phyloP scores from a whole-genome alignment of 92 coral and sea anemone genomes.

The Porites rus region DNA sequence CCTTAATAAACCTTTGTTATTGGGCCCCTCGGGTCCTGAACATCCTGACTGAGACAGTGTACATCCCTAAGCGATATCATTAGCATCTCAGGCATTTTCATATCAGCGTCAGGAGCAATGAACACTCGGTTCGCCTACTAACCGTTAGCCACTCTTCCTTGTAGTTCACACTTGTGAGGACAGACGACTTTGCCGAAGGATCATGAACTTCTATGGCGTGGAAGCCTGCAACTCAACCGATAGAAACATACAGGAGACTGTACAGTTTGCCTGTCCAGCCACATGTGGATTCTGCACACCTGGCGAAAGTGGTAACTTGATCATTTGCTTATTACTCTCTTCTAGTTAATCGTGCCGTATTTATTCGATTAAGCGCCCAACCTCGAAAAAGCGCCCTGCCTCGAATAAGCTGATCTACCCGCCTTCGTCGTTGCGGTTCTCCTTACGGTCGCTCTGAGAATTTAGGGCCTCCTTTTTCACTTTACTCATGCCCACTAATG shows the following conservation, averaged over 20 bases:
- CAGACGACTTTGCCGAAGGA: not conserved
- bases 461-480: no score
- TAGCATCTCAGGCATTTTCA: no score
- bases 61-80: no score
- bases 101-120: not conserved
- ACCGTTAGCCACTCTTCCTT: not conserved
- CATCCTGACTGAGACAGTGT: no score
- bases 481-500: no score
- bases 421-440: no score
- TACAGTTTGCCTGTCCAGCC: slow-evolving; percentile 15
- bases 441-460: no score
- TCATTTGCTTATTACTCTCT: not conserved
- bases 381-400: no score
- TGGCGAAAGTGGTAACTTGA: not conserved
- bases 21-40: no score
- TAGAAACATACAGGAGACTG: not conserved
- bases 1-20: no score
- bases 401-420: no score
- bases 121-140: not conserved
- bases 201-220: slow-evolving; percentile 8
- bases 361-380: no score
- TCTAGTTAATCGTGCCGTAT: not conserved
- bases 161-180: slow-evolving; percentile 13
- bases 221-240: slow-evolving; percentile 1
- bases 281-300: slow-evolving; percentile 34